Conservation (phyloP, 1,140 invertebrate genomes). For the Aplysia californica region DNA sequence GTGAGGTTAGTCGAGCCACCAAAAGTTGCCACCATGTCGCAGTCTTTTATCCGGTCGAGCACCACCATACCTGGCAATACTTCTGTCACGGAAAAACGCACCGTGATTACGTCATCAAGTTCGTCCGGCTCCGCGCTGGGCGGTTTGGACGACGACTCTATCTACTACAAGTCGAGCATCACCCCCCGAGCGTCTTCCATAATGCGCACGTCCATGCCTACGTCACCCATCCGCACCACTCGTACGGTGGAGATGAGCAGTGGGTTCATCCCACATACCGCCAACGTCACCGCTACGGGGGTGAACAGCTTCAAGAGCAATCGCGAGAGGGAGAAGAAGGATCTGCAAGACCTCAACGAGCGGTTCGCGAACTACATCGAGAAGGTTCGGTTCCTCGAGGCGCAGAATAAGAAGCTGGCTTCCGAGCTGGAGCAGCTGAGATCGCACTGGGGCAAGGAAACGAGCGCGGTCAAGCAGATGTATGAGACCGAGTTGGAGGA, state of each 20-base stretch:
- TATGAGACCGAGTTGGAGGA: conserved; percentile 69
- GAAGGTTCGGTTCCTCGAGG: conserved; percentile 70
- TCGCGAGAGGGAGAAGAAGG: conserved; percentile 69
- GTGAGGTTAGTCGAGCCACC: background rate
- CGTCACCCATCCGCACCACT: conserved; percentile 31
- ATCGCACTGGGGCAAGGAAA: conserved; percentile 69
- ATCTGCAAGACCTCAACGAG: conserved; percentile 70
- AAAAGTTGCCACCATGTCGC: background rate
- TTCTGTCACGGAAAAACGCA: conserved; percentile 54
- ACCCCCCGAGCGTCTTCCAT: conserved; percentile 10
- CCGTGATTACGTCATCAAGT: conserved; percentile 50
- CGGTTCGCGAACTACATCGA: conserved; percentile 71
- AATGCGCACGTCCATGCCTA: conserved; percentile 3
- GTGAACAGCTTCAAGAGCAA: conserved; percentile 62
- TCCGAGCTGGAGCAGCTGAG: conserved; percentile 67
- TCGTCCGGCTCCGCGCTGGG: conserved; percentile 23
- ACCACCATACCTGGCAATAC: conserved; percentile 13
- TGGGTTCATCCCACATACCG: conserved; percentile 5
- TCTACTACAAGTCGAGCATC: conserved; percentile 52
- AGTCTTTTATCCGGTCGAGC: conserved; percentile 5
- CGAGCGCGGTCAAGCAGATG: conserved; percentile 68
- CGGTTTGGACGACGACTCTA: conserved; percentile 20
- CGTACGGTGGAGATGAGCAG: conserved; percentile 35
- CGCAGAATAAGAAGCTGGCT: conserved; percentile 69
- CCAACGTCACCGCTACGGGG: conserved; percentile 45